A percentile compares a stretch with the other conserved stretches of the same genome.
Evolutionary conservation across 2,888 invertebrate genomes (phyloP).

Genomic region (Eumerus sabulonum): DNA sequence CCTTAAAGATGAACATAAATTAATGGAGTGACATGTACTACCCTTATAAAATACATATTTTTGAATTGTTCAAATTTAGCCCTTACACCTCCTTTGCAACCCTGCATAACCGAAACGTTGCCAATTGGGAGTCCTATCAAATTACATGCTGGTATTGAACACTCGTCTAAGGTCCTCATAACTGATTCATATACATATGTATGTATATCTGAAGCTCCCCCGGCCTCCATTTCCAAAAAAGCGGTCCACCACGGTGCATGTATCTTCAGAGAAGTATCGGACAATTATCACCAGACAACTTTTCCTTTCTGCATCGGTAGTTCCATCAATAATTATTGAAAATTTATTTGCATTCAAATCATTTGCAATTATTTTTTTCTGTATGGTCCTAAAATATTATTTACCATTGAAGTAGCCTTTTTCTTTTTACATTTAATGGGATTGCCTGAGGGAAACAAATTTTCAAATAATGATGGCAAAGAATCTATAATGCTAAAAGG

Average conservation of each 20-base stretch:
- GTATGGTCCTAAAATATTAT: not conserved
- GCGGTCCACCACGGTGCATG: no score
- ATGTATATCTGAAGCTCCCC: no score
- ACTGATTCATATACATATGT: constrained; percentile 5
- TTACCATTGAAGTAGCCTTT: constrained; percentile 12
- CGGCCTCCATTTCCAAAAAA: constrained; percentile 11
- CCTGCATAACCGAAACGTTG: constrained; percentile 32
- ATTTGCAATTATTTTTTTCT: constrained; percentile 5
- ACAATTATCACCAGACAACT: constrained; percentile 17
- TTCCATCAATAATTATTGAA: no score
- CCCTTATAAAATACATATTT: constrained; percentile 38
- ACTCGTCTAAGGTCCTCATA: constrained; percentile 2
- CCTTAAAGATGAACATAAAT: constrained; percentile 32
- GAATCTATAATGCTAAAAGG: constrained; percentile 2
- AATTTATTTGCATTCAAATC: not conserved
- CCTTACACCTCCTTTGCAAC: constrained; percentile 20
- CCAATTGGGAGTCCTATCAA: constrained; percentile 35
- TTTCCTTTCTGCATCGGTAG: constrained; percentile 9
- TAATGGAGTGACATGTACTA: constrained; percentile 34
- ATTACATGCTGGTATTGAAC: no score
- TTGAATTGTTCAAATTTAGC: constrained; percentile 15
- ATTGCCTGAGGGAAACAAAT: not conserved
- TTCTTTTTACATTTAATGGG: not conserved
- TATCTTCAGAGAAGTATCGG: no score
- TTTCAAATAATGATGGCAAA: not conserved